Percentiles rank a stretch among this genome's conserved stretches.
Conservation (phyloP, 2,888 invertebrate genomes). For the Tinea trinotella region DNA sequence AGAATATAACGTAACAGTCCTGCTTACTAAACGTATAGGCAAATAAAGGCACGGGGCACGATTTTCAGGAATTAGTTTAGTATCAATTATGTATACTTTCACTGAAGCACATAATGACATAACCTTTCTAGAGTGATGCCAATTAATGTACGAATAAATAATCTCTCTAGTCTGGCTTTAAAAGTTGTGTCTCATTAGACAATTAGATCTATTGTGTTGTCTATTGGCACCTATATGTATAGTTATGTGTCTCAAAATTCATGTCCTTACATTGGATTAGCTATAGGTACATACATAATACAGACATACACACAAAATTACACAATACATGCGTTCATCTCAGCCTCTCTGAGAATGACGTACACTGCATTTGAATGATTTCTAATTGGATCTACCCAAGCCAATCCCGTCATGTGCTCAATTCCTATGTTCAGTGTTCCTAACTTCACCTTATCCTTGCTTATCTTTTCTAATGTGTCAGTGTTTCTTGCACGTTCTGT, state of each 20-base stretch:
- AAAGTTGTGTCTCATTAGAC: neutral
- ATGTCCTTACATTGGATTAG: neutral
- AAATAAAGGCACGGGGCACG: constrained; percentile 45
- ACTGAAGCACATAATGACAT: constrained; percentile 39
- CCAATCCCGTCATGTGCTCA: constrained; percentile 45
- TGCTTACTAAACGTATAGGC: neutral
- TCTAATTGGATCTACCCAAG: constrained; percentile 34
- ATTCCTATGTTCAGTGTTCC: constrained; percentile 47
- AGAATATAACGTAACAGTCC: neutral
- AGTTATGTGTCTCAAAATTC: neutral
- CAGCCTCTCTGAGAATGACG: constrained; percentile 23
- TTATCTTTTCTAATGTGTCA: constrained; percentile 32
- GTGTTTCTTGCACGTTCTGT: constrained; percentile 65
- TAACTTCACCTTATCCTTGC: constrained; percentile 33
- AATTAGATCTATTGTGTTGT: constrained; percentile 9
- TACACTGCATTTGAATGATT: constrained; percentile 60
- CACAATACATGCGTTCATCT: constrained; percentile 19
- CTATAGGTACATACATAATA: neutral
- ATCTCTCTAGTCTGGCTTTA: constrained; percentile 33
- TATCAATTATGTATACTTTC: constrained; percentile 32
- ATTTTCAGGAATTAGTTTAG: constrained; percentile 43
- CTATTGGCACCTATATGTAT: neutral
- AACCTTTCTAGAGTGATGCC: constrained; percentile 41
- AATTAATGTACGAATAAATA: constrained; percentile 19
- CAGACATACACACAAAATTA: constrained; percentile 29